Evolutionary conservation across 2,888 invertebrate genomes (phyloP).

Genomic region (Linyphia triangularis): DNA sequence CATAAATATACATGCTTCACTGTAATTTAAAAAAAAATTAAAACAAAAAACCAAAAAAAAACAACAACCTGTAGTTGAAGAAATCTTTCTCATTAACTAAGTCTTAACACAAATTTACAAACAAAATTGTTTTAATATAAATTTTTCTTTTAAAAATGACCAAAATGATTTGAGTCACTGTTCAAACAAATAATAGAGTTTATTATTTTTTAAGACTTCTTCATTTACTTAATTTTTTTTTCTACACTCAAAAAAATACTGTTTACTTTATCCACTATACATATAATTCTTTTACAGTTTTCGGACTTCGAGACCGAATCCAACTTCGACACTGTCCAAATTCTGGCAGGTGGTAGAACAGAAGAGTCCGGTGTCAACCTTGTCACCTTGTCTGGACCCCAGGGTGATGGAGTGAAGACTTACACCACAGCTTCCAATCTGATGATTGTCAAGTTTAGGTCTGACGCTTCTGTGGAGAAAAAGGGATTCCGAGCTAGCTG

Average conservation of each 20-base stretch:
- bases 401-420: conserved; percentile 90
- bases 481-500: conserved; percentile 87
- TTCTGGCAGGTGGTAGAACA: conserved; percentile 95
- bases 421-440: conserved; percentile 97
- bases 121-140: no score
- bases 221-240: neutral
- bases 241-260: neutral
- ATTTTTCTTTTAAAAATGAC: no score
- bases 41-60: no score
- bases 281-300: conserved; percentile 83
- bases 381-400: conserved; percentile 92
- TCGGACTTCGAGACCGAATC: conserved; percentile 99
- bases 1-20: no score
- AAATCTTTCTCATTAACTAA: no score
- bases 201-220: neutral
- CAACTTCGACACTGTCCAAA: conserved; percentile 96
- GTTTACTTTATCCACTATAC: neutral
- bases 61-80: no score
- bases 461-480: conserved; percentile 94
- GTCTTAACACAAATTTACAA: no score
- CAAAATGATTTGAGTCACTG: no score
- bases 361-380: conserved; percentile 95
- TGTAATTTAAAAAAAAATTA: no score
- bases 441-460: conserved; percentile 97
- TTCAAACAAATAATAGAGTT: neutral